phyloP scores from a whole-genome alignment of 1,140 invertebrate genomes.

The Scaptodrosophila lebanonensis region DNA sequence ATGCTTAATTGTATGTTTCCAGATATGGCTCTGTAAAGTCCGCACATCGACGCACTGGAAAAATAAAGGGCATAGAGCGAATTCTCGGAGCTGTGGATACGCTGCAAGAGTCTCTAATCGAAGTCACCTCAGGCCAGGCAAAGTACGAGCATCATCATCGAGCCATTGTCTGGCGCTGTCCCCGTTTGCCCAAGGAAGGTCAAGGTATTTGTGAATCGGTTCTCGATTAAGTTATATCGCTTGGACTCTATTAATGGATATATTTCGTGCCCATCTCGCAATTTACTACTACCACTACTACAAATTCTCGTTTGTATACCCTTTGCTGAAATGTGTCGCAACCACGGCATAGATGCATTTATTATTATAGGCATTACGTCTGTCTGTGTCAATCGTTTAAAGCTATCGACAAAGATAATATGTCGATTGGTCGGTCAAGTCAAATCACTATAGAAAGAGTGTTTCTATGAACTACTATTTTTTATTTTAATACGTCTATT shows the following conservation, averaged over 20 bases:
- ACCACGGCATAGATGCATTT: too few relatives aligned
- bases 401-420: too few relatives aligned
- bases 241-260: background rate
- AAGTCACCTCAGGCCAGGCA: conserved; percentile 97
- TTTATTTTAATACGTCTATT: too few relatives aligned
- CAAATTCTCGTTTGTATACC: too few relatives aligned
- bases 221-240: too few relatives aligned
- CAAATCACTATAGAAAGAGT: too few relatives aligned
- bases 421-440: too few relatives aligned
- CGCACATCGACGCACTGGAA: conserved; percentile 91
- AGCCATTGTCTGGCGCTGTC: conserved; percentile 98
- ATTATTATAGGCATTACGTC: too few relatives aligned
- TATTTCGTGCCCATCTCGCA: background rate
- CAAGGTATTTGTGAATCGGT: conserved; percentile 86
- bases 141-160: conserved; percentile 99
- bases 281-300: too few relatives aligned
- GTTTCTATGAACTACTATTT: too few relatives aligned
- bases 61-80: conserved; percentile 95
- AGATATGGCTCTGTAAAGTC: conserved; percentile 97
- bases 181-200: conserved; percentile 95
- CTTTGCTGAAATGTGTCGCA: too few relatives aligned
- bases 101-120: conserved; percentile 94
- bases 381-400: too few relatives aligned
- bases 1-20: background rate
- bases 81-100: conserved; percentile 95